Base-by-base conservation (phyloP, 2,888 invertebrate genomes). In the Dexiosoma caninum region DNA sequence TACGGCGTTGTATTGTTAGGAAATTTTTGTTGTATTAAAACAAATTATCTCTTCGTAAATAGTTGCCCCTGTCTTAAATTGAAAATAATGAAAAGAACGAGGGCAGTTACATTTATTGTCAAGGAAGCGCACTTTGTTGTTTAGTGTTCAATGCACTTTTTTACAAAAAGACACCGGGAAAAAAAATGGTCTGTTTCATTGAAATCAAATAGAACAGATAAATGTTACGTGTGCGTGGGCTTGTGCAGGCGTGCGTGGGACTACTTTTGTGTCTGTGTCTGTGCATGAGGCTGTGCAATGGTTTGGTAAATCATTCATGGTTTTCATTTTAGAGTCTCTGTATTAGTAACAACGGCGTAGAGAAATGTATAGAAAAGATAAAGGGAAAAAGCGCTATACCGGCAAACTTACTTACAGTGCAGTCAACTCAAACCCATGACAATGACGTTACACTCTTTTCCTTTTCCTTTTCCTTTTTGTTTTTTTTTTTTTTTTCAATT, bases 351-450 rank as follows among this genome's bases (percentile, higher is more conserved):
- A 40, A 46, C 19, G 53, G 37, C 14, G 53, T 53, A 32, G 16
- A 59, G 12, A 32, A 64, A 27, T 10, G 35, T 42, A 59, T 14
- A 35, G 60, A 53, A 53, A 12, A 66, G 44, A 32, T n/a, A 55
- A 30, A 40, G 60, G 42, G 4, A 51, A 32, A 55, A 27, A 59
- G 12, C 53, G 19, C 21, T 60, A 60, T 53, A 57, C 70, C 64
- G 64, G 77, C 64, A 76, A 75, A 70, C 75, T 69, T 64, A 76
- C 44, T 72, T 77, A 72, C 64, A 64, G 81, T 81, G 72, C 81
- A 81, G 72, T 81, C 77, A 81, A 77, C 81, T 69, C 81, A 64
- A 77, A 81, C 77, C 76, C 76, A 81, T 81, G 81, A 77, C 77
- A 77, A 81, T 81, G 81, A 77, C 69, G 81, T 81, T 79, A 62